These are phyloP conservation scores for Chloromyia formosa DNA, from an alignment of 2,888 invertebrate genomes.

Conservation along the genomic window DNA sequence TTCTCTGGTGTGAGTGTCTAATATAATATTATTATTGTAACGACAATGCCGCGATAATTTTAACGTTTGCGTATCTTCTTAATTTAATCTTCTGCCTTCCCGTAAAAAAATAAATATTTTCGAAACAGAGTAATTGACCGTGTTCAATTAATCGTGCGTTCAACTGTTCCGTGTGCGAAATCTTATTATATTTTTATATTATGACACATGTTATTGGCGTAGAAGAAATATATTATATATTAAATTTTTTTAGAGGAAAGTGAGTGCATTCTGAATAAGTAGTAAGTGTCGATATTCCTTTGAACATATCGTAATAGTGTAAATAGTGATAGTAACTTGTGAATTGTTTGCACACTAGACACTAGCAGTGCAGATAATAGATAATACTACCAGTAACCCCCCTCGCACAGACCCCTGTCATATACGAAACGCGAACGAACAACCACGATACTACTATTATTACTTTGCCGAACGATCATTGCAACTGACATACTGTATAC, in stretches of 20 bases:
- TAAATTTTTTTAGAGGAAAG: slow-evolving; percentile 14
- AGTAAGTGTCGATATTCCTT: not conserved
- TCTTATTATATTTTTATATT: slow-evolving; percentile 48
- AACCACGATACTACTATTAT: not conserved
- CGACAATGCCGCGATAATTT: slow-evolving; percentile 2
- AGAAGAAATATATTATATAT: not conserved
- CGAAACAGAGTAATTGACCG: not conserved
- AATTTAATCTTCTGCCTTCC: too few species aligned
- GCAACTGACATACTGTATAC: not conserved
- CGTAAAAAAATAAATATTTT: too few species aligned
- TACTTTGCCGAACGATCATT: not conserved
- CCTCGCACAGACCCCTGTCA: not conserved
- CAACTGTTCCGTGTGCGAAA: slow-evolving; percentile 35
- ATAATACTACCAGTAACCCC: not conserved
- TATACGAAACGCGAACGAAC: slow-evolving; percentile 4
- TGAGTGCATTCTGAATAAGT: slow-evolving; percentile 31
- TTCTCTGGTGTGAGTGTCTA: too few species aligned
- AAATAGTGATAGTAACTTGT: not conserved
- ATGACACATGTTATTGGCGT: slow-evolving; percentile 47
- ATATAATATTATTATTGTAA: not conserved
- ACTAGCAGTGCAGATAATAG: not conserved
- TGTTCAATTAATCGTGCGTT: slow-evolving; percentile 33
- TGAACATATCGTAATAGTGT: not conserved
- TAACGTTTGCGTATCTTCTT: not conserved
- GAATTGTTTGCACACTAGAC: not conserved